Base-by-base conservation (phyloP, 2,888 invertebrate species). In the Sinelater perroti region DNA sequence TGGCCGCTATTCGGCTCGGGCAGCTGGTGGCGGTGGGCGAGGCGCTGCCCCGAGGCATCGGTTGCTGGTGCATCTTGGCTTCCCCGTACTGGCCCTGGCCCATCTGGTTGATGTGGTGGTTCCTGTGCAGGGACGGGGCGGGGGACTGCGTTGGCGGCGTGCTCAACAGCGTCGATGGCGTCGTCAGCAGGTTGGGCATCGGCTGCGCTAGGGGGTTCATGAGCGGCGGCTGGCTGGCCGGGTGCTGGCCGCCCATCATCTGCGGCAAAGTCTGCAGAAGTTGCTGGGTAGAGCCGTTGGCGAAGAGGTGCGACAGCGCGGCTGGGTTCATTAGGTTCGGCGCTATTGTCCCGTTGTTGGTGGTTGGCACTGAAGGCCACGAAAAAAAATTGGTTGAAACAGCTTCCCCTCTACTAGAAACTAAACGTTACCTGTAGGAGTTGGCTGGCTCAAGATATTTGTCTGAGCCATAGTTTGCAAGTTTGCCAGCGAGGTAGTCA, bases 401-500 rank as follows among this genome's bases (percentile, higher is more conserved):
- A n/a, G n/a, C n/a, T n/a, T n/a, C n/a, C n/a, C n/a, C n/a, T n/a
- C n/a, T n/a, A n/a, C n/a, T n/a, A n/a, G n/a, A n/a, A 5, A 31
- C 10, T 31, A 31, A 31, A 33, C 56, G 59, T 74, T 75, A 80
- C 81, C 81, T 70, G 80, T 75, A 67, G 70, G 79, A 57, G 77
- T 70, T 17, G 72, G 56, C 52, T 70, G 72, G 42, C 66, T 72
- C 16, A 77, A 62, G 69, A 86, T 85, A 75, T 88, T 89, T 3
- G 87, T 87, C 72, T 88, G 88, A 18, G 88, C 87, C 83, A 89
- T 86, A 51, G 88, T 87, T 78, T 89, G 88, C 56, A 90, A 83
- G 76, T 90, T 91, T 65, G 90, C 90, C 59, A 93, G 78, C 5
- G 92, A 91, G 17, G 92, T 92, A 21, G 91, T 90, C 14, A 93